Conservation (phyloP, 2,888 invertebrate genomes). For the Mythimna albipuncta region DNA sequence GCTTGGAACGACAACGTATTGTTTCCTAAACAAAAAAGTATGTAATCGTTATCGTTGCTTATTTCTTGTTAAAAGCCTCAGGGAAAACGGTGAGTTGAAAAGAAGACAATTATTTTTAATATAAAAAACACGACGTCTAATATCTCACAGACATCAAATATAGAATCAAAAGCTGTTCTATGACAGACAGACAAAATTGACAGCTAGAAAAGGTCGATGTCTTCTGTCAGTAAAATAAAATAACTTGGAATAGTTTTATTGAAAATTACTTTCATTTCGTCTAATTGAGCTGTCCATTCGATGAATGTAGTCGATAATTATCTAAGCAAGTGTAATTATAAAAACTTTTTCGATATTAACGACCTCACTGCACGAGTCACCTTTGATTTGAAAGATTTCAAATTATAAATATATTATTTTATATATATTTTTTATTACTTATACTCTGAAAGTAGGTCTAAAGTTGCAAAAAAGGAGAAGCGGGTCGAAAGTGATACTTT, state of each 20-base stretch:
- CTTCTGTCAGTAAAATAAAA: conserved; percentile 6
- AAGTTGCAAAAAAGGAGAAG: too few species aligned
- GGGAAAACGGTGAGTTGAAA: background rate
- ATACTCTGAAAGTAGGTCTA: too few species aligned
- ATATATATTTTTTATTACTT: too few species aligned
- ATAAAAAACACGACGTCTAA: background rate
- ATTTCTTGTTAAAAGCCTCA: too few species aligned
- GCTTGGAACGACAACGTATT: too few species aligned
- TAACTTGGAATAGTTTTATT: conserved; percentile 17
- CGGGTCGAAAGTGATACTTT: too few species aligned
- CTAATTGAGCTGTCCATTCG: conserved; percentile 27
- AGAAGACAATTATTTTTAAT: background rate
- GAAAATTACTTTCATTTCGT: conserved; percentile 16
- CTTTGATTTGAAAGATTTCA: background rate
- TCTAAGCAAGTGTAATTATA: conserved; percentile 16
- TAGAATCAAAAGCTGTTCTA: background rate
- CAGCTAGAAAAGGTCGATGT: background rate
- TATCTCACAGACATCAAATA: background rate
- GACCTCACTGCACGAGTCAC: conserved; percentile 9
- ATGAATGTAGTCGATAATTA: conserved; percentile 19
- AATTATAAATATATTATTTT: too few species aligned
- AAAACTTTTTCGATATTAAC: conserved; percentile 5
- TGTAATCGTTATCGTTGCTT: too few species aligned
- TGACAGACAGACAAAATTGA: background rate
- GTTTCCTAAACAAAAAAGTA: too few species aligned